Base-by-base conservation (phyloP, 2,113 vertebrate species). In the Microcebus ravelobensis region DNA sequence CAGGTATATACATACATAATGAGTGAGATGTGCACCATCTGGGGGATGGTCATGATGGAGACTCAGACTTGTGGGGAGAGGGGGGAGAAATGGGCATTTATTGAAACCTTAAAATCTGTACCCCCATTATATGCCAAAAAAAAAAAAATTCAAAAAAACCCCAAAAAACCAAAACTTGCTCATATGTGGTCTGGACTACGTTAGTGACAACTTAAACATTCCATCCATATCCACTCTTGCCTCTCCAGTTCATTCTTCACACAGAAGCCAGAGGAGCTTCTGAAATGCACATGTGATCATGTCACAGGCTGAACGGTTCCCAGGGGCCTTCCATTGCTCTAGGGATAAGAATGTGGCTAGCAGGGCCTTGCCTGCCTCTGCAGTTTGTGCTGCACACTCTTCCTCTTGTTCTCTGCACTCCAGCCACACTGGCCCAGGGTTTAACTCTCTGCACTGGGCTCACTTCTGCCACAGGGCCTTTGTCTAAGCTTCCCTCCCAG, bases 281-380 rank as follows among this genome's bases (percentile, higher is more conserved):
- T 79, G 79, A 83, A 86, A 70, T 86, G 73, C 4, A 36, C 34
- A 39, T 31, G 15, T 50, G 70, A 65, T 94, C 13, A 39, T 52
- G 17, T 68, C 48, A 39, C 7, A 82, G 65, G 8, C 39, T 52
- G 27, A 91, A 39, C 7, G 9, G 18, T 6, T 91, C 12, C 82
- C 23, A 76, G 34, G 21, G 25, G 6, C 7, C 27, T 87, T 29
- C 4, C 11, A 5, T 36, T 87, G 45, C 27, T 55, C 31, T 89
- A 31, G 55, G 61, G 61, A 76, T 74, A 31, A 88, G 18, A 21
- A 50, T 34, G 15, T 95, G n/a, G 27, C 29, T 3, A 0, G 8
- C 29, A n/a, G 50, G 5, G 17, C 45, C 61, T 31, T 0, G 5
- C 1, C 0, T 65, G 7, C 21, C 29, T 76, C 59, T n/a, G 3